A percentile compares a stretch with the other conserved stretches of the same genome.
Evolutionary conservation across 2,113 vertebrate genomes (phyloP).

Genomic region (Solea senegalensis): DNA sequence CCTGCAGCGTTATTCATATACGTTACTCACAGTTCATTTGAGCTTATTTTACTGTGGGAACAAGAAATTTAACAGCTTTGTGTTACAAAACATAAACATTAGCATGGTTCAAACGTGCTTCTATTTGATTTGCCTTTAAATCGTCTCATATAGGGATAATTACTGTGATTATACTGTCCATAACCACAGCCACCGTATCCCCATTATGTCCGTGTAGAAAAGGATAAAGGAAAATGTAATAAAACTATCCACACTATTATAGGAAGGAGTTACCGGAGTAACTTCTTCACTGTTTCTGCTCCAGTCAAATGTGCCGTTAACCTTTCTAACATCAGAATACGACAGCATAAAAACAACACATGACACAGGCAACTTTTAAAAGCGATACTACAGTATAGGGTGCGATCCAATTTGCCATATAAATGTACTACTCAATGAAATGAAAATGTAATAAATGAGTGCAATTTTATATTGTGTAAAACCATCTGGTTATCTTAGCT

Average conservation of each 20-base stretch:
- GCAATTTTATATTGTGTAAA: not conserved
- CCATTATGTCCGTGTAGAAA: not conserved
- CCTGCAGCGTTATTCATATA: not conserved
- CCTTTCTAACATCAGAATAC: too few species aligned
- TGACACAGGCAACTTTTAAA: too few species aligned
- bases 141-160: constrained; percentile 36
- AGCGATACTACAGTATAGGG: too few species aligned
- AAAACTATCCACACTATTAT: too few species aligned
- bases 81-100: not conserved
- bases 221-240: not conserved
- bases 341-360: too few species aligned
- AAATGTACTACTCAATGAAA: too few species aligned
- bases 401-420: too few species aligned
- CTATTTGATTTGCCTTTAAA: constrained; percentile 18
- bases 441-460: too few species aligned
- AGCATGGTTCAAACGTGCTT: constrained; percentile 2
- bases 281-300: not conserved
- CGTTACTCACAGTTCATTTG: not conserved
- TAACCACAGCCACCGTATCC: constrained; percentile 13
- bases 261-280: not conserved
- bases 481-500: not conserved
- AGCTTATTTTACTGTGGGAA: not conserved
- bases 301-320: too few species aligned
- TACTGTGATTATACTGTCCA: constrained; percentile 32
- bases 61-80: not conserved